A percentile compares a stretch with the other conserved stretches of the same genome.
phyloP scores from a whole-genome alignment of 2,888 invertebrate species.

The Xanthia icteritia region DNA sequence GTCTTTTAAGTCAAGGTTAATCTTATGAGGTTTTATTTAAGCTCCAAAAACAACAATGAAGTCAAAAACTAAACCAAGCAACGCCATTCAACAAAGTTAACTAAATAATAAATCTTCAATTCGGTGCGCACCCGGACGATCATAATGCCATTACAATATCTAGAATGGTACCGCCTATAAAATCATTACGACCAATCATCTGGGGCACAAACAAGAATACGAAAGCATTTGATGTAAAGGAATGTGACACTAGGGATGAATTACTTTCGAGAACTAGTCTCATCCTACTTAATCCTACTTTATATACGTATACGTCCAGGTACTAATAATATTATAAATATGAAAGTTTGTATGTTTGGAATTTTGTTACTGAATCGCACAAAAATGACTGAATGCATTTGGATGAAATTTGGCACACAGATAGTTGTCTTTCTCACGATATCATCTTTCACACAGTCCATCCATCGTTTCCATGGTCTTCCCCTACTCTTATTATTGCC shows the following conservation, averaged over 20 bases:
- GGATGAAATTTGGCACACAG: too few species aligned
- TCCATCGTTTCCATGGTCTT: background rate
- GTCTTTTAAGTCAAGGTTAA: too few species aligned
- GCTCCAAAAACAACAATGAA: background rate
- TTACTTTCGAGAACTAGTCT: background rate
- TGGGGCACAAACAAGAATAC: conserved; percentile 51
- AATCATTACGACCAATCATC: conserved; percentile 61
- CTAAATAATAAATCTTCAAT: conserved; percentile 43
- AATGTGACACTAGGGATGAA: conserved; percentile 15
- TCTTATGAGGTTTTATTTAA: background rate
- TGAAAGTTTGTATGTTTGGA: too few species aligned
- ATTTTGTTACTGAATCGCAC: too few species aligned
- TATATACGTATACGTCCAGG: too few species aligned
- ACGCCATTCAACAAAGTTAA: conserved; percentile 13
- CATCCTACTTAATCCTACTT: too few species aligned
- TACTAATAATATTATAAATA: too few species aligned
- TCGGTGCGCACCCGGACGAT: conserved; percentile 36
- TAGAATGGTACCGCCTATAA: conserved; percentile 55
- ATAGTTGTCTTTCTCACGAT: background rate
- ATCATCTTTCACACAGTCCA: background rate
- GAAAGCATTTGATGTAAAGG: conserved; percentile 27
- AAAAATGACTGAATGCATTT: too few species aligned
- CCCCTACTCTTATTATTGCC: background rate
- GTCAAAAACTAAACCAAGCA: conserved; percentile 2
- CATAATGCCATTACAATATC: conserved; percentile 61